Evolutionary conservation across 1,140 invertebrate genomes (phyloP), one percentile per base, ranked within the genome.

Genomic region (Drosophila mayri): DNA sequence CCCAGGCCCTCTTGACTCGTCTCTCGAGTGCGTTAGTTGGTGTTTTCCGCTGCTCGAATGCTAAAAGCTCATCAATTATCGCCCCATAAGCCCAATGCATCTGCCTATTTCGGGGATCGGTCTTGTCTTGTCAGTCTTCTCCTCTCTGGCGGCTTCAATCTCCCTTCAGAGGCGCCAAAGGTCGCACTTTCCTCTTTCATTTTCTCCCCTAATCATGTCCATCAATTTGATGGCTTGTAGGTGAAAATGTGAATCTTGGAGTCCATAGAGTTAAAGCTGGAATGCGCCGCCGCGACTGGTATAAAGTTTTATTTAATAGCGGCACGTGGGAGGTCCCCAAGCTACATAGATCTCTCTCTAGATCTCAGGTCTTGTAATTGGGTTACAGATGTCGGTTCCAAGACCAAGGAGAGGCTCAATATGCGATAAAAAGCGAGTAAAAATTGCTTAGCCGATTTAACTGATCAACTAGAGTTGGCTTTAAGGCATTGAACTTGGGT

Each of bases 21-120:
- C 25, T 16, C 64, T 79, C 67, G 62, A 72, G 62, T 83, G 76
- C 76, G 62, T 80, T 75, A 76, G 78, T 76, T 70, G 63, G 61
- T 72, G 35, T 66, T 63, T 71, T 62, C 61, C 68, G 79, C 68
- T 70, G 75, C 64, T 81, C 76, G 73, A 90, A 90, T 90, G 78
- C 85, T 90, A 90, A 90, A 90, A 90, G 86, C 85, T 90, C 85
- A 90, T 90, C 85, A 90, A 90, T 90, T 90, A 90, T 79, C 67
- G 37, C 59, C 59, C 43, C 62, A 35, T 55, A 66, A 61, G 74
- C 46, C 70, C 52, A 62, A 63, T 85, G 78, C 85, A 90, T 90
- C 86, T 86, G 81, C 72, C 78, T 80, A 67, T 79, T 65, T 71
- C 8, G 67, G 67, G 66, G 54, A 60, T 60, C 70, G 70, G 68